Conservation (phyloP, 2,888 invertebrate species). For the Diaperis boleti region DNA sequence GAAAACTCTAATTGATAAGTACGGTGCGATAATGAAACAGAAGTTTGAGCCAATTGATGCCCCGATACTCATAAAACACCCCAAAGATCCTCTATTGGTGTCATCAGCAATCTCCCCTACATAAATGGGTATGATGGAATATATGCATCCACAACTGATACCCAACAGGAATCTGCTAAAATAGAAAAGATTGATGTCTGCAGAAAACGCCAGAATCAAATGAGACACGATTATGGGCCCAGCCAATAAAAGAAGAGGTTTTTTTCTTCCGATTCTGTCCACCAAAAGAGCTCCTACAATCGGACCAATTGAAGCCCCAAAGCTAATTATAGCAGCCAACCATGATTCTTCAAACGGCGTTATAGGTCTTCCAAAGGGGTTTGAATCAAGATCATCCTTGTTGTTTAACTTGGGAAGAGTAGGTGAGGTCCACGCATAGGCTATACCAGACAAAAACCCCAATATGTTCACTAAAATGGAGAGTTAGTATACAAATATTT, state of each 20-base stretch:
- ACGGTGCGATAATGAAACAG: slow-evolving; percentile 50
- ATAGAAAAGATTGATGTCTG: slow-evolving; percentile 59
- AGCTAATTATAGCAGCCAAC: slow-evolving; percentile 42
- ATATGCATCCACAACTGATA: slow-evolving; percentile 75
- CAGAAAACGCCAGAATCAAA: slow-evolving; percentile 43
- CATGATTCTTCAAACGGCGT: slow-evolving; percentile 45
- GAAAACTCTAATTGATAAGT: slow-evolving; percentile 46
- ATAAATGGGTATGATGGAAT: slow-evolving; percentile 84
- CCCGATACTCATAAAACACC: slow-evolving; percentile 59
- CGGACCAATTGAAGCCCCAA: slow-evolving; percentile 46
- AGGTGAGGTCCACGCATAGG: slow-evolving; percentile 42
- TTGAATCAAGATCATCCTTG: background rate
- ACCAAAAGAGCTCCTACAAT: slow-evolving; percentile 40
- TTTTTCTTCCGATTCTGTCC: slow-evolving; percentile 71
- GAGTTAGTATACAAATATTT: background rate
- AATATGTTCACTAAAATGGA: slow-evolving; percentile 40
- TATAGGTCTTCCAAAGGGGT: slow-evolving; percentile 32
- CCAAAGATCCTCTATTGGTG: slow-evolving; percentile 79
- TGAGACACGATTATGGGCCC: slow-evolving; percentile 73
- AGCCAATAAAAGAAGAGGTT: slow-evolving; percentile 72
- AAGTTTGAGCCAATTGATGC: too few species aligned
- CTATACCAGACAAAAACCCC: slow-evolving; percentile 35
- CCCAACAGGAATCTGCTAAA: slow-evolving; percentile 73
- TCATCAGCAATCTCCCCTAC: slow-evolving; percentile 87
- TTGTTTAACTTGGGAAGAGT: slow-evolving; percentile 34